phyloP scores from a whole-genome alignment of 1,140 invertebrate genomes.

The Plutomurus gul region DNA sequence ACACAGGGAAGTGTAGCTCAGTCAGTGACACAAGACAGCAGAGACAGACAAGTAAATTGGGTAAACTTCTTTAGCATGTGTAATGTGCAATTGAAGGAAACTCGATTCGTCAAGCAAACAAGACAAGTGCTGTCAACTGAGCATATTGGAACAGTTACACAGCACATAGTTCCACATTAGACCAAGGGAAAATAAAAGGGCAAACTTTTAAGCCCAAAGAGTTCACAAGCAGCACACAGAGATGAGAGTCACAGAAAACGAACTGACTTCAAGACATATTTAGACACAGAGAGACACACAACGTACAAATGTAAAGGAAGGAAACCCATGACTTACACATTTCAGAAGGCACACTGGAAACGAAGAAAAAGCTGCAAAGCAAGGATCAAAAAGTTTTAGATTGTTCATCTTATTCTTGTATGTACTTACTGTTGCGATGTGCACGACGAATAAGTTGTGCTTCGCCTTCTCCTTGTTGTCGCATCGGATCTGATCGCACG shows the following conservation, averaged over 20 bases:
- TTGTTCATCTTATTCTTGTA: constrained; percentile 13
- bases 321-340: neutral
- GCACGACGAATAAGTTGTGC: neutral
- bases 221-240: no score
- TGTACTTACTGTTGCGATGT: neutral
- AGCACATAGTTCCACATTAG: neutral
- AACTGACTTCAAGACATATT: no score
- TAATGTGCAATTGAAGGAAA: neutral
- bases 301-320: neutral
- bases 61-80: neutral
- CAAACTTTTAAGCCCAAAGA: constrained; percentile 1
- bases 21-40: neutral
- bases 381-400: constrained; percentile 10
- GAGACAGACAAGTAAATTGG: neutral
- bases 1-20: no score
- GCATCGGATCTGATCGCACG: neutral
- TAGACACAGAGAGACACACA: neutral
- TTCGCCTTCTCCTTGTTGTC: neutral
- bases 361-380: neutral
- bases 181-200: neutral
- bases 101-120: constrained; percentile 17
- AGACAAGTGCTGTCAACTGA: neutral
- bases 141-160: neutral
- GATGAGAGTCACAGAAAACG: no score
- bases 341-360: neutral